Evolutionary conservation across 2,113 vertebrate genomes (phyloP).

Genomic region (Antennarius striatus): DNA sequence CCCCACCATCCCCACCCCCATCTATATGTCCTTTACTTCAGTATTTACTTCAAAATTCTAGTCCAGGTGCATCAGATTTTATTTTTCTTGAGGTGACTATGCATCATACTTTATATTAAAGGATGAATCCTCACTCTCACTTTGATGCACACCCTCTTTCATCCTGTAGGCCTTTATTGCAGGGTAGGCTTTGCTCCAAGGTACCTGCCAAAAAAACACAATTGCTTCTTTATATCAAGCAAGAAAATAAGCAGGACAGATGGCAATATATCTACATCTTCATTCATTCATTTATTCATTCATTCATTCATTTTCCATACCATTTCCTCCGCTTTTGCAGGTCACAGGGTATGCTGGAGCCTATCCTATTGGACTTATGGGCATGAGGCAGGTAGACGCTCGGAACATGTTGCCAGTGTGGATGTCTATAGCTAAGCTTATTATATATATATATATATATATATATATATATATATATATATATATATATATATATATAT

Average conservation of each 20-base stretch:
- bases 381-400: too few relatives aligned
- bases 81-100: conserved; percentile 58
- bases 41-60: conserved; percentile 24
- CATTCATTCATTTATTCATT: too few relatives aligned
- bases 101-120: conserved; percentile 38
- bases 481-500: conserved; percentile 31
- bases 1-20: neutral
- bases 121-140: conserved; percentile 10
- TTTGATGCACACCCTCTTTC: conserved; percentile 41
- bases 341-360: too few relatives aligned
- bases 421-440: too few relatives aligned
- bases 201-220: conserved; percentile 46
- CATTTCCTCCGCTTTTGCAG: too few relatives aligned
- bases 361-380: too few relatives aligned
- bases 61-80: conserved; percentile 47
- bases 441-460: conserved; percentile 37
- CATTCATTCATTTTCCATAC: too few relatives aligned
- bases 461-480: conserved; percentile 37
- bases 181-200: conserved; percentile 44
- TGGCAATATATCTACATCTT: conserved; percentile 15
- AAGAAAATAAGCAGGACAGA: conserved; percentile 40
- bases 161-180: conserved; percentile 49
- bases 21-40: too few relatives aligned
- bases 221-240: neutral
- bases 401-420: too few relatives aligned